Base-by-base conservation (phyloP, 2,888 invertebrate species). In the Osmoderma eremita region DNA sequence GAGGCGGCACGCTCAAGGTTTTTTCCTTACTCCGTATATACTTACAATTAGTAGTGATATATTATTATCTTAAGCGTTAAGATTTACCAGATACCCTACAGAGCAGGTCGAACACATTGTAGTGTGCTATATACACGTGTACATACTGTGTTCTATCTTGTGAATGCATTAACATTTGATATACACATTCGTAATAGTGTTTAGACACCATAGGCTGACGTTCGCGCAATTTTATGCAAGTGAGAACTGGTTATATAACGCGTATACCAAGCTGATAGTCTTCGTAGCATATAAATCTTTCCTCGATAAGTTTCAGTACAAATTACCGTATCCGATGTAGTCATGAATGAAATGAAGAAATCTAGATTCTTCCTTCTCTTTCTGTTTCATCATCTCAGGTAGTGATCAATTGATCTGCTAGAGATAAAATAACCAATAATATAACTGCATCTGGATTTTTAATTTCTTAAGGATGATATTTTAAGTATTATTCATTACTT, bases 141-240 rank as follows among this genome's bases (percentile, higher is more conserved):
- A 10, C 45, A 17, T 45, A 24, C 42, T 8, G 22, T 22, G 56
- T 39, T 42, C 22, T 58, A 58, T 10, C 53, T 42, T n/a, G 13
- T 38, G 13, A 36, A 51, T 18, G 17, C 53, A 24, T 58, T 10
- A 58, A 58, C 58, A 58, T 56, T 41, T 30, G 58, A 58, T 58
- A 42, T 58, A 30, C 45, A 58, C 17, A 58, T 15, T 54, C 39
- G 6, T n/a, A n/a, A 18, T 41, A 18, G 10, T 54, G 24, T 58
- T 45, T 42, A 58, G 42, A 58, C 24, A 58, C 24, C 41, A 42
- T 22, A 13, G 13, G 45, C 15, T 24, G 58, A 58, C 58, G 58
- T 58, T 58, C 58, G 15, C 58, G 58, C 58, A 58, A 58, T 58
- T 58, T 58, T 58, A 58, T 58, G 24, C 58, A 58, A 58, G 30